Evolutionary conservation across 2,888 invertebrate genomes (phyloP).

Genomic region (Orchestes rusci): DNA sequence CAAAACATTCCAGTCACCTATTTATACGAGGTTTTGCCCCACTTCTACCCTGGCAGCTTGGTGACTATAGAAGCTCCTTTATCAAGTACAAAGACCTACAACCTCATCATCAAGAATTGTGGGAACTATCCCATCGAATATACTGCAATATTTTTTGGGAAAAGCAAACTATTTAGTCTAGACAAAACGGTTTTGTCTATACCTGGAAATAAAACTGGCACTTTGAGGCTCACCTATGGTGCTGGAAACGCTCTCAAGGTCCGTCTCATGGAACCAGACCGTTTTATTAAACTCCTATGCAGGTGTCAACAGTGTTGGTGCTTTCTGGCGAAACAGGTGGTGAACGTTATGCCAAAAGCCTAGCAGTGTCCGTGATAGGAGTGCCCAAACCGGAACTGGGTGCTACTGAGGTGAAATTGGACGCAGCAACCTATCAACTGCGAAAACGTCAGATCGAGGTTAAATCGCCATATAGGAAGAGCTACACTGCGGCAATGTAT

Average conservation of each 20-base stretch:
- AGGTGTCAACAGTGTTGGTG: slow-evolving; percentile 25
- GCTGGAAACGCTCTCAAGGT: slow-evolving; percentile 15
- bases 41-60: slow-evolving; percentile 45
- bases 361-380: slow-evolving; percentile 33
- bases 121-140: slow-evolving; percentile 31
- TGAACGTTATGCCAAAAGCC: slow-evolving; percentile 33
- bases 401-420: slow-evolving; percentile 25
- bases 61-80: slow-evolving; percentile 47
- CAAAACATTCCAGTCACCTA: slow-evolving; percentile 39
- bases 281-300: background rate
- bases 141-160: slow-evolving; percentile 32
- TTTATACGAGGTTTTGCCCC: slow-evolving; percentile 51
- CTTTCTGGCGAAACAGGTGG: slow-evolving; percentile 33
- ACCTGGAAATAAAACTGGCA: slow-evolving; percentile 20
- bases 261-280: no score
- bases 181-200: slow-evolving; percentile 16
- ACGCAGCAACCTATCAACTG: slow-evolving; percentile 20
- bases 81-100: slow-evolving; percentile 42
- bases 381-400: slow-evolving; percentile 28
- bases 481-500: slow-evolving; percentile 23
- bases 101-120: slow-evolving; percentile 42
- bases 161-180: slow-evolving; percentile 31
- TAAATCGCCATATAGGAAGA: slow-evolving; percentile 24
- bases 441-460: slow-evolving; percentile 15
- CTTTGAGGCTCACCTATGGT: slow-evolving; percentile 28